Percentiles rank a stretch among this genome's conserved stretches.
Conservation (phyloP, 2,888 invertebrate species). For the Bhutanitis thaidina region DNA sequence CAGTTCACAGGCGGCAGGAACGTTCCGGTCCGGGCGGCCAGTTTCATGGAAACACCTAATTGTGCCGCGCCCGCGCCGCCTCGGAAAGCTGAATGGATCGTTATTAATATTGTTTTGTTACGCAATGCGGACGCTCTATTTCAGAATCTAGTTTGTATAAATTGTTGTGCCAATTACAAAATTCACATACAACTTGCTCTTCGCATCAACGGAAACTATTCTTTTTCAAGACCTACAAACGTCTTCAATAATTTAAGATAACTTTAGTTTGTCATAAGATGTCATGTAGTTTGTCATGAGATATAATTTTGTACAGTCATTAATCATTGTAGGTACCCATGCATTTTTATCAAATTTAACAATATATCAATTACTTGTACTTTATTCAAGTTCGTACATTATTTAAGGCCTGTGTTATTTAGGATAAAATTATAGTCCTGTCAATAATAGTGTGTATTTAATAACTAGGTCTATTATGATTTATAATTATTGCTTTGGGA, state of each 20-base stretch:
- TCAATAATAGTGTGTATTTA: background rate
- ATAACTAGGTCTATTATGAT: no score
- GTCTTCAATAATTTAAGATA: background rate
- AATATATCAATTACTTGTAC: no score
- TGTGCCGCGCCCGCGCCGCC: constrained; percentile 43
- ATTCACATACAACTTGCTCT: background rate
- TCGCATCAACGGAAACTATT: background rate
- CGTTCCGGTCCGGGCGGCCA: constrained; percentile 23
- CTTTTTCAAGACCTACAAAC: background rate
- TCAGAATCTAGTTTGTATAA: constrained; percentile 14
- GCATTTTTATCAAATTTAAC: no score
- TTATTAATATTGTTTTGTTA: constrained; percentile 37
- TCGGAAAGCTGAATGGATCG: constrained; percentile 49
- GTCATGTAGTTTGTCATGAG: no score
- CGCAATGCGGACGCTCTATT: constrained; percentile 21
- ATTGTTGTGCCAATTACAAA: constrained; percentile 14
- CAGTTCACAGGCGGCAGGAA: constrained; percentile 67
- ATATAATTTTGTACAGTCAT: no score
- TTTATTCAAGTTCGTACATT: background rate
- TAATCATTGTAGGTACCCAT: no score
- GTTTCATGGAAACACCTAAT: constrained; percentile 69
- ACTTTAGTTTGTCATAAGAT: no score
- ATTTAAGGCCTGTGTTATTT: no score
- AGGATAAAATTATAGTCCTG: no score
- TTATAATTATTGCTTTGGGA: no score